A percentile compares a stretch with the other conserved stretches of the same genome.
Conservation (phyloP, 2,888 invertebrate species). For the Cephus spinipes region DNA sequence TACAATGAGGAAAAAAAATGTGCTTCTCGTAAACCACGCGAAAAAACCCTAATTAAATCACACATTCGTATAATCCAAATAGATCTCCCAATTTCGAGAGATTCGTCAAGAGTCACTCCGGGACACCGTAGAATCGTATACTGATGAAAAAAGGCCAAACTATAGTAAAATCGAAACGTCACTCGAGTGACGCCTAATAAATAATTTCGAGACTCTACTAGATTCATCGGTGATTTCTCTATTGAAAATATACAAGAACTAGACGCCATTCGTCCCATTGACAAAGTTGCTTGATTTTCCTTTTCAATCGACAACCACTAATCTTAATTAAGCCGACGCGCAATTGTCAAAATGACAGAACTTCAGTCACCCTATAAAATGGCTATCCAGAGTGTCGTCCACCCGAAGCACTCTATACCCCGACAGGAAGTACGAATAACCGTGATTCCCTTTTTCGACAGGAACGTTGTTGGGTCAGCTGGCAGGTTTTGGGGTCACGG, state of each 20-base stretch:
- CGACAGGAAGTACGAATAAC: neutral
- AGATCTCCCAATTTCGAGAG: neutral
- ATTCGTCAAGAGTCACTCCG: neutral
- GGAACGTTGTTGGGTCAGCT: slow-evolving; percentile 1
- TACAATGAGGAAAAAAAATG: neutral
- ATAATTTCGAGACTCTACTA: neutral
- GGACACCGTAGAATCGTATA: neutral
- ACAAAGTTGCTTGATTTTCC: neutral
- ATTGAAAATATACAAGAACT: neutral
- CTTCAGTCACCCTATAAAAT: neutral
- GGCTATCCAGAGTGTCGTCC: neutral
- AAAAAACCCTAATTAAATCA: too few species aligned
- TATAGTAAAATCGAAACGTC: neutral
- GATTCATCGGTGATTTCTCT: neutral
- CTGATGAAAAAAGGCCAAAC: neutral
- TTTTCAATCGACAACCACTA: neutral
- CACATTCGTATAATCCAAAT: neutral
- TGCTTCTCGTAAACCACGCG: neutral
- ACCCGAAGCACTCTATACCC: neutral
- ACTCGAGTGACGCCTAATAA: neutral
- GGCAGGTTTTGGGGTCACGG: slow-evolving; percentile 78
- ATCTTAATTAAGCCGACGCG: neutral
- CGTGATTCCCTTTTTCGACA: neutral
- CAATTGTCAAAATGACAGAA: neutral
- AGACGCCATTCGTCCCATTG: neutral